A percentile compares a stretch with the other conserved stretches of the same genome.
Conservation (phyloP, 2,888 invertebrate species). For the Eledone cirrhosa region DNA sequence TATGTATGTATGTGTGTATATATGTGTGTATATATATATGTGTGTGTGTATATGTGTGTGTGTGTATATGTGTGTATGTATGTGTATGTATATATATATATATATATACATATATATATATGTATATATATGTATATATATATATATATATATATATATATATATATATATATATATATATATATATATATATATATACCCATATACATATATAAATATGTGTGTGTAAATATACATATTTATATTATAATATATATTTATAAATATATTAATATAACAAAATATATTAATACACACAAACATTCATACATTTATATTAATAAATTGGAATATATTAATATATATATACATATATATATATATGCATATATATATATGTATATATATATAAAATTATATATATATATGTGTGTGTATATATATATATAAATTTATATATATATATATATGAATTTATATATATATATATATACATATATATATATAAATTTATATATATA, state of each 20-base stretch:
- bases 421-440: neutral
- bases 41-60: neutral
- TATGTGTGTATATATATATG: neutral
- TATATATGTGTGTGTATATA: neutral
- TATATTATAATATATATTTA: neutral
- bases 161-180: constrained; percentile 2
- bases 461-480: constrained; percentile 2
- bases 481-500: neutral
- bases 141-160: constrained; percentile 6
- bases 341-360: neutral
- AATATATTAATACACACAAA: neutral
- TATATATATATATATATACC: neutral
- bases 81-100: neutral
- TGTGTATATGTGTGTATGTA: neutral
- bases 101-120: neutral
- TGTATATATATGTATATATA: neutral
- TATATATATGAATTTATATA: neutral
- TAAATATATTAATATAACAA: neutral
- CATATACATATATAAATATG: neutral
- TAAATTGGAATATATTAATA: no score
- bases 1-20: neutral
- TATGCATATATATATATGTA: neutral
- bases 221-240: neutral
- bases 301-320: neutral
- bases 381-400: neutral